A percentile compares a stretch with the other conserved stretches of the same genome.
Evolutionary conservation across 2,888 invertebrate species (phyloP).

Genomic region (Anaspis maculata): DNA sequence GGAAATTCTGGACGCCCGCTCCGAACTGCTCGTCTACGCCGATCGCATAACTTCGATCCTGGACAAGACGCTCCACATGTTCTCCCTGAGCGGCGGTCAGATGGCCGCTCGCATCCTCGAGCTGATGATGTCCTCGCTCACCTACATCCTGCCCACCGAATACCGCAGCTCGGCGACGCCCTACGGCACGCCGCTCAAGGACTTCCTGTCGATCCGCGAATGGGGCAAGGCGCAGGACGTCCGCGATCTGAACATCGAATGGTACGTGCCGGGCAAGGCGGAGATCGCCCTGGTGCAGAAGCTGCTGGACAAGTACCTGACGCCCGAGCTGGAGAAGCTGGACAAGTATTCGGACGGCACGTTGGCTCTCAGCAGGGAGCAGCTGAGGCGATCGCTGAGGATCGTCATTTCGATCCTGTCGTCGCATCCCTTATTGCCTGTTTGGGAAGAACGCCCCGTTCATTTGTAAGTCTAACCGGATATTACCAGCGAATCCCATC

Average conservation of each 20-base stretch:
- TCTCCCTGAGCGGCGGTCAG: conserved; percentile 57
- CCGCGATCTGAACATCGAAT: conserved; percentile 57
- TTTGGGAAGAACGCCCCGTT: conserved; percentile 56
- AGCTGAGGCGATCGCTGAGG: conserved; percentile 58
- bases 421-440: conserved; percentile 59
- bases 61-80: conserved; percentile 60
- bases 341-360: conserved; percentile 49
- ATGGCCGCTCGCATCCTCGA: conserved; percentile 55
- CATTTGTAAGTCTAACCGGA: conserved; percentile 38
- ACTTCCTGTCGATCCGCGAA: conserved; percentile 65
- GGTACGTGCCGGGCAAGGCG: conserved; percentile 67
- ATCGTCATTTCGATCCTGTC: conserved; percentile 59
- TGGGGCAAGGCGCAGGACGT: conserved; percentile 72
- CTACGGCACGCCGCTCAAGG: conserved; percentile 55
- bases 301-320: conserved; percentile 57
- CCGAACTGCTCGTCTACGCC: conserved; percentile 56
- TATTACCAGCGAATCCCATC: conserved; percentile 1
- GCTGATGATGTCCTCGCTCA: conserved; percentile 51
- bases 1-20: conserved; percentile 60
- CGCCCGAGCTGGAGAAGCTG: conserved; percentile 54
- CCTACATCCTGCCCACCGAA: conserved; percentile 54
- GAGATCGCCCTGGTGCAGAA: conserved; percentile 61
- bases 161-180: conserved; percentile 53
- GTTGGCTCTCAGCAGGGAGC: conserved; percentile 52
- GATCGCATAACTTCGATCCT: conserved; percentile 58